Evolutionary conservation across 2,113 vertebrate genomes (phyloP), one percentile per base, ranked within the genome.

Genomic region (Struthidea cinerea): DNA sequence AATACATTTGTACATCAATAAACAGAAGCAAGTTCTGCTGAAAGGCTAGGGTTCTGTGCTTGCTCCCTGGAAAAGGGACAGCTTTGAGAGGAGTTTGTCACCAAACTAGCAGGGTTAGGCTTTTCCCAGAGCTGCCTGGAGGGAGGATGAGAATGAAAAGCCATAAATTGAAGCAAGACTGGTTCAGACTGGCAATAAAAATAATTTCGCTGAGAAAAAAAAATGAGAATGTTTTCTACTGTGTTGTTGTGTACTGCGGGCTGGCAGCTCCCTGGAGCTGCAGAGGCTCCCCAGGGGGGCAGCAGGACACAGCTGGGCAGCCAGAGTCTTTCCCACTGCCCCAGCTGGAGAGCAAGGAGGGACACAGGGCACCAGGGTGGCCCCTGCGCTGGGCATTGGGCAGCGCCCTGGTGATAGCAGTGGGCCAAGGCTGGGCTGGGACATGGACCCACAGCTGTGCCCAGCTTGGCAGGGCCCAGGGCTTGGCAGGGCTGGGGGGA

Each of bases 321-420:
- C 11, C 33, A 63, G 42, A 7, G 3, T 3, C 7, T 50, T 19
- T 65, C 11, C 17, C 30, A 46, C 9, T n/a, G n/a, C 6, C 7
- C 30, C 11, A 41, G 41, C 3, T 16, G n/a, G 14, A 47, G 37
- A 52, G 17, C 17, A 26, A 16, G 10, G 44, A 50, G 27, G 20
- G 17, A 20, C 6, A 5, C n/a, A 52, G 26, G 10, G 5, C 30
- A 70, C 4, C 5, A 4, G 26, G 6, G 5, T 15, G 41, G 27
- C 9, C 16, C 8, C 22, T 30, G 18, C 0, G 1, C 37, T 12
- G 13, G 32, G 9, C 22, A 13, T 0, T 11, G n/a, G 46, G 19
- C 8, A 2, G 13, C 7, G 8, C 14, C 57, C 57, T 56, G 33
- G 22, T 2, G 1, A 22, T 8, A 8, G 13, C 12, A 32, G 22